A percentile compares a stretch with the other conserved stretches of the same genome.
Conservation (phyloP, 2,888 invertebrate genomes). For the Erebia aethiops region DNA sequence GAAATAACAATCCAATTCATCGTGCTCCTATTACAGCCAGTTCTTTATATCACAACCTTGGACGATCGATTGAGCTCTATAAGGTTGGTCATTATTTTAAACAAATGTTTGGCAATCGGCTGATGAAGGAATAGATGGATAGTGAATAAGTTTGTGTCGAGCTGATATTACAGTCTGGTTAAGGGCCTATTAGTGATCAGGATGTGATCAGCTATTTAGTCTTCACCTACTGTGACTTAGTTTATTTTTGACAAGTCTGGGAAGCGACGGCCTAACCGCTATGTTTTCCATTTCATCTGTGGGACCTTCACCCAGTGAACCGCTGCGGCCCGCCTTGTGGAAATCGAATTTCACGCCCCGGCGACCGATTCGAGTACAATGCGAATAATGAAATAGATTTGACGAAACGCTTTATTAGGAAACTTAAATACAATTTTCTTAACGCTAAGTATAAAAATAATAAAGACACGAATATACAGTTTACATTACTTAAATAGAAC, state of each 20-base stretch:
- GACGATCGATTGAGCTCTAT: constrained; percentile 3
- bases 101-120: neutral
- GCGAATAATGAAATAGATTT: constrained; percentile 69
- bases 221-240: neutral
- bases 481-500: constrained; percentile 55
- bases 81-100: constrained; percentile 10
- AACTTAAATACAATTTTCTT: constrained; percentile 67
- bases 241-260: neutral
- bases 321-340: constrained; percentile 55
- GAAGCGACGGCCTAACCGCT: constrained; percentile 37
- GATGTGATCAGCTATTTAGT: neutral
- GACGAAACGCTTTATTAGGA: constrained; percentile 78
- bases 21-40: neutral
- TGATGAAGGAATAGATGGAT: neutral
- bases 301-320: constrained; percentile 72
- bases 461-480: constrained; percentile 51
- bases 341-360: constrained; percentile 69
- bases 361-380: constrained; percentile 52
- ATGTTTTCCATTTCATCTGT: constrained; percentile 60
- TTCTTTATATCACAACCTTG: constrained; percentile 13
- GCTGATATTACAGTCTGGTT: neutral
- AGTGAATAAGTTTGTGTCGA: neutral
- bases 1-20: neutral
- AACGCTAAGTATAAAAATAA: constrained; percentile 75
- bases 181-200: neutral